A percentile compares a stretch with the other conserved stretches of the same genome.
Conservation (phyloP, 2,797 vertebrate species). For the Alcedo quadribrachys region DNA sequence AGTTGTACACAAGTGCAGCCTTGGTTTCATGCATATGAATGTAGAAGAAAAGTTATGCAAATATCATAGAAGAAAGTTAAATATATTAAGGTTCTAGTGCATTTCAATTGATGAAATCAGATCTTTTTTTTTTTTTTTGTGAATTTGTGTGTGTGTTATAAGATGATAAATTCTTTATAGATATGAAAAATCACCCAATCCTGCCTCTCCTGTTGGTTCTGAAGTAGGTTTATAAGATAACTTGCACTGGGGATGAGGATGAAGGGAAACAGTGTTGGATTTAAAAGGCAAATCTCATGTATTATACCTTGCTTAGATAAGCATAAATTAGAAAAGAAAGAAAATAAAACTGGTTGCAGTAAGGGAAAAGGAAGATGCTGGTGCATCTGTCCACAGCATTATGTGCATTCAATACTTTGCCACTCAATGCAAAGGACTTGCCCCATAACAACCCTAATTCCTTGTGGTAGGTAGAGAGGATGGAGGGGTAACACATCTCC, state of each 20-base stretch:
- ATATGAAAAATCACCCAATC: not conserved
- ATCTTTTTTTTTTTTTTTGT: not conserved
- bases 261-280: not conserved
- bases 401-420: not conserved
- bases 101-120: not conserved
- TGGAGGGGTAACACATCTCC: not conserved
- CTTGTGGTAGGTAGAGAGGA: not conserved
- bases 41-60: not conserved
- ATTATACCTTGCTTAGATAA: not conserved
- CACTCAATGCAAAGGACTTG: not conserved
- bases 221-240: not conserved
- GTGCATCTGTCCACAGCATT: not conserved
- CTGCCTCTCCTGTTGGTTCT: not conserved
- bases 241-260: not conserved
- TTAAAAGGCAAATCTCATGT: not conserved
- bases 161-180: not conserved
- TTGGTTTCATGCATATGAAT: not conserved
- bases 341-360: not conserved
- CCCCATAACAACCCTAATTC: not conserved
- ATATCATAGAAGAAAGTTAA: not conserved
- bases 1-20: not conserved
- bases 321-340: not conserved
- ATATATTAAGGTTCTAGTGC: not conserved
- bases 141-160: not conserved
- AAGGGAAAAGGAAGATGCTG: not conserved